A percentile compares a stretch with the other conserved stretches of the same genome.
phyloP scores from a whole-genome alignment of 1,140 invertebrate genomes.

The Portunus trituberculatus region DNA sequence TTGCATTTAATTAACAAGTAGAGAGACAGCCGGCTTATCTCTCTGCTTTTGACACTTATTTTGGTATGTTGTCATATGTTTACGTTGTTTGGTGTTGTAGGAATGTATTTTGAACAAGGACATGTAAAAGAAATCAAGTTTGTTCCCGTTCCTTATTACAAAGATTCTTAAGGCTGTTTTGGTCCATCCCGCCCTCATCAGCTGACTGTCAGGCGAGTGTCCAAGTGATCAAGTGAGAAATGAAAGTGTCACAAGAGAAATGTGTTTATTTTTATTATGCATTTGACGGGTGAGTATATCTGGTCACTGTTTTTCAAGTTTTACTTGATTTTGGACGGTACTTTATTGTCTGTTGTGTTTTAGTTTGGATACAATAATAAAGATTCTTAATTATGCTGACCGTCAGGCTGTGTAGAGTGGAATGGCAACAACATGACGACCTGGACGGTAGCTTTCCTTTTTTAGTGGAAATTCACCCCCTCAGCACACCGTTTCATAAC shows the following conservation, averaged over 20 bases:
- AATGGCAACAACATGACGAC: not conserved
- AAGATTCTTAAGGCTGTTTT: no score
- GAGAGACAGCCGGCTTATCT: no score
- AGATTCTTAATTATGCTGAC: not conserved
- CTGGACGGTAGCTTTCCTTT: not conserved
- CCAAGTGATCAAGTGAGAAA: not conserved
- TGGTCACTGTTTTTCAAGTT: no score
- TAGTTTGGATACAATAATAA: not conserved
- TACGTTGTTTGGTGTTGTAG: no score
- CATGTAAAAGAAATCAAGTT: no score
- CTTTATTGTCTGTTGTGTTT: not conserved
- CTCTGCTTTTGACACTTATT: no score
- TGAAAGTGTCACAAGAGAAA: not conserved
- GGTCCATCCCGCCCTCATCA: not conserved
- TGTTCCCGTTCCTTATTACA: no score
- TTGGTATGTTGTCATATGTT: no score
- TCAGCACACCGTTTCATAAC: not conserved
- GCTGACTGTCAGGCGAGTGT: not conserved
- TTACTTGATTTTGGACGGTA: no score
- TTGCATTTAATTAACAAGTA: no score
- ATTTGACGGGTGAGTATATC: no score
- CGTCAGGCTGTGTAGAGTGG: not conserved
- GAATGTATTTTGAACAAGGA: no score
- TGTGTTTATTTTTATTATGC: not conserved
- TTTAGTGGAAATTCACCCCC: not conserved